Base-by-base conservation (phyloP, 2,113 vertebrate species). In the Cinclus mexicanus region DNA sequence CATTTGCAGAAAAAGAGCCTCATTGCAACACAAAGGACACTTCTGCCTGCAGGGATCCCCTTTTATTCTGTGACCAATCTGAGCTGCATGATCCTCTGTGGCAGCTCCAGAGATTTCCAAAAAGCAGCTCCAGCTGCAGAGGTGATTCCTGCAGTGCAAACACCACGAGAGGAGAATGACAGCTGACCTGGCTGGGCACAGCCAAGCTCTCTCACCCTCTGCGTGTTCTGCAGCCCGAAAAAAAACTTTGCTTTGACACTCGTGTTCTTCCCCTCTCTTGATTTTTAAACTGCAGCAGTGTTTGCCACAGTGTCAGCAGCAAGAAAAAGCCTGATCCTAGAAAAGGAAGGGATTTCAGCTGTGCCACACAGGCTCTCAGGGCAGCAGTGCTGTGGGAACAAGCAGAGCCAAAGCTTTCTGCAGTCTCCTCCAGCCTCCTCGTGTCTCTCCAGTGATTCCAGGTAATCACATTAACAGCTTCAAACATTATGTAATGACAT, bases 391-490 rank as follows among this genome's bases (percentile, higher is more conserved):
- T 59, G 29, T 9, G 74, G 69, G 61, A 25, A 4, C n/a, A 12
- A 75, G 77, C 7, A 6, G 35, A 55, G 83, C 63, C 79, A 42
- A 67, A 89, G 35, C 80, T 89, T 84, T 79, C 83, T 61, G 83
- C 87, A 92, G 68, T 35, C 96, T 71, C 70, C 93, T 50, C 18
- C 87, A 92, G 68, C 41, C 95, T 71, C 69, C 93, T 50, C 19
- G 2, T 29, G 60, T 47, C 92, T 29, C 77, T 84, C 56, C 90
- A 82, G 1, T 61, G 93, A 91, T 37, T 79, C 60, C 87, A 97
- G 95, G 91, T 96, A 97, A 97, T 94, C 96, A 55, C 37, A 95
- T 97, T 95, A 97, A 89, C 87, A 72, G 93, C 83, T 92, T 79
- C 92, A 41, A 89, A 78, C 77, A 44, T 90, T 85, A 70, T 55